Evolutionary conservation across 2,888 invertebrate genomes (phyloP), one percentile per base, ranked within the genome.

Genomic region (Sesia bembeciformis): DNA sequence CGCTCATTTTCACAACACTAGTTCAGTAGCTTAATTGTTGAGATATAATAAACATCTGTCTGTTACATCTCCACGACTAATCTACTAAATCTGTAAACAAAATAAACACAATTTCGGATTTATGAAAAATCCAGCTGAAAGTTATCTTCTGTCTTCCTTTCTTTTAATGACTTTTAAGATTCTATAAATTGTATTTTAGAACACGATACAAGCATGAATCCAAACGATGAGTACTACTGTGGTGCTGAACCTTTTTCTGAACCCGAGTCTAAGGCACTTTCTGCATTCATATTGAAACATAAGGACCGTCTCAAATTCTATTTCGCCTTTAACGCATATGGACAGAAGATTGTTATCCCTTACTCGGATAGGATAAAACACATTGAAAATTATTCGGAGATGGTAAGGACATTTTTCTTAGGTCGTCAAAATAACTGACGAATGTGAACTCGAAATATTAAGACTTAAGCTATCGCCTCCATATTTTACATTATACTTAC

Each of bases 271-370:
- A 62, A 54, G 51, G 70, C 71, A 0, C 57, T 84, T 0, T 63
- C 74, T 0, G 58, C 71, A 0, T 80, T 77, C 23, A 58, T 84
- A 1, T 23, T 43, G 0, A 52, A 55, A 1, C 66, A 68, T 4
- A 62, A 57, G 3, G 60, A 70, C 0, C 70, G 79, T n/a, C 64
- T 92, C 2, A 82, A 78, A 53, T 91, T 90, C 46, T 95, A 93
- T 71, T 80, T 94, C 46, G 84, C 92, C 0, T 84, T 93, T 53
- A 94, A 94, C 64, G 90, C 92, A 0, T 94, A 92, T 59, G 92
- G 93, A 0, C 93, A 94, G 63, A 87, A 81, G 50, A 69, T 93
- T 39, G 76, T 93, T 4, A 81, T 92, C 49, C 93, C 93, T 0
- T 92, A 87, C 60, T 89, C 90, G 1, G 90, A 91, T 52, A 74